Conservation (phyloP, 2,113 vertebrate species). For the cattle (Bos taurus) region ARS-UCD2.0 NC_037334.1:11181001-11181500, state of each 20-base stretch:
- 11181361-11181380: not conserved
- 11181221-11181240: not conserved
- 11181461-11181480: not conserved
- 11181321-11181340: not conserved
- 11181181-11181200: not conserved
- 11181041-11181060: too few relatives aligned
- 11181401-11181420: not conserved
- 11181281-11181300: not conserved
- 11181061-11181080: too few relatives aligned
- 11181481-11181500: not conserved
- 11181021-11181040: not conserved
- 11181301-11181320: not conserved
- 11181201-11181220: not conserved
- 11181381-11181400: not conserved
- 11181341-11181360: not conserved
- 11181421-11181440: conserved; percentile 27
- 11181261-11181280: not conserved
- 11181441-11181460: not conserved
- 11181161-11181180: too few relatives aligned
- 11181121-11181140: too few relatives aligned
- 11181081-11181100: too few relatives aligned
- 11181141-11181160: too few relatives aligned
- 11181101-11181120: too few relatives aligned
- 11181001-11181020: not conserved
- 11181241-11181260: not conserved